Evolutionary conservation across 2,797 vertebrate genomes (phyloP).

Genomic region (Chloroceryle amazona): DNA sequence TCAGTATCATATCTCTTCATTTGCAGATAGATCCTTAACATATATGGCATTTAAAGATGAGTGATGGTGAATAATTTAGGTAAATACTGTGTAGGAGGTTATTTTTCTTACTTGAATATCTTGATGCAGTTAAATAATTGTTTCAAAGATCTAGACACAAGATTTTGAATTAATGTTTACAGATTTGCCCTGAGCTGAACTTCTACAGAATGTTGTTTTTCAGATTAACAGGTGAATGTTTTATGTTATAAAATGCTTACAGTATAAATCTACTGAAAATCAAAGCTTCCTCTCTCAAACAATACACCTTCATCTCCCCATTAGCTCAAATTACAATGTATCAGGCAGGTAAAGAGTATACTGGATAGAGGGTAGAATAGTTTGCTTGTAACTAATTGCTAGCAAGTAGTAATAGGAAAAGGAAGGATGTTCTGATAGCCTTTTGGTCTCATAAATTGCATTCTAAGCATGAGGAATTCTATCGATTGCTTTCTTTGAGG

Average conservation of each 20-base stretch:
- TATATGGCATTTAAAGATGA: background rate
- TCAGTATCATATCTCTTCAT: background rate
- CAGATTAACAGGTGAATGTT: background rate
- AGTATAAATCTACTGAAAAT: background rate
- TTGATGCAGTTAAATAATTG: background rate
- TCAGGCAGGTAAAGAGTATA: background rate
- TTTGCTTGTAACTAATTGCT: background rate
- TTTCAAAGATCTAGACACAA: background rate
- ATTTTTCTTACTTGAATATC: background rate
- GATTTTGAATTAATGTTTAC: background rate
- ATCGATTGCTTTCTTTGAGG: background rate
- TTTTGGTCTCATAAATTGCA: background rate
- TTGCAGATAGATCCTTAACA: background rate
- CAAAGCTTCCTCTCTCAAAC: background rate
- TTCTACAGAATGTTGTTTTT: background rate
- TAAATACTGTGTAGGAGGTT: background rate
- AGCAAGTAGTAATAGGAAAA: background rate
- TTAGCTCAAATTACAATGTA: background rate
- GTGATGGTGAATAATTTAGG: background rate
- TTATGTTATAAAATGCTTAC: background rate
- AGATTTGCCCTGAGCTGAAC: constrained; percentile 16
- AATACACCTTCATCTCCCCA: background rate
- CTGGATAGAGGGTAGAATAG: background rate
- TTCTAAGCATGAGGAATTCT: background rate
- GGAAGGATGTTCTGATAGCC: background rate